Base-by-base conservation (phyloP, 2,797 vertebrate genomes). In the Siniperca undulata region DNA sequence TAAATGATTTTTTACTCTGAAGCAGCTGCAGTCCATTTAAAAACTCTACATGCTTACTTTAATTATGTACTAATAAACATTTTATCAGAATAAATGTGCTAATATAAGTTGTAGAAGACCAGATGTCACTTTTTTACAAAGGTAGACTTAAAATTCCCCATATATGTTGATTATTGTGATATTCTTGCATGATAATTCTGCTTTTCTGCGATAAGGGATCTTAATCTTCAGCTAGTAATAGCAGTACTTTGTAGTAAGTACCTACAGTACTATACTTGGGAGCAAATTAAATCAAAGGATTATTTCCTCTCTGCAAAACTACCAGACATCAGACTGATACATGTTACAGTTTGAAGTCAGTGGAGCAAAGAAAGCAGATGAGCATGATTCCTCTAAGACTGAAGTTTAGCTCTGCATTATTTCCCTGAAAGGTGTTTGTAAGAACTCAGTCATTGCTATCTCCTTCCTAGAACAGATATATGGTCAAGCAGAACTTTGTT, bases 311-410 rank as follows among this genome's bases (percentile, higher is more conserved):
- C 5, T 66, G 48, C 80, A 69, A 84, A 78, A n/a, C 53, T 55
- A 64, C 12, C 71, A 42, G 68, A 78, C 69, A 36, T 73, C 69
- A 75, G 67, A 77, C 24, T 56, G 75, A 71, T 48, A 30, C 7
- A 10, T 55, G 17, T 46, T 59, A 53, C 48, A 72, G 67, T 68
- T 65, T 77, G 61, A 64, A 88, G 38, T 74, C 86, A 89, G 83
- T 80, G 85, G 78, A 91, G 74, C 90, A 89, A 86, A 90, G 67
- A 91, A 78, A 89, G 84, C 92, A 93, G 1, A 88, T 70, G 77
- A 86, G 78, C 90, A 85, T 92, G 87, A 86, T 78, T 94, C 89
- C 90, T 92, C 84, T 66, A 20, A 67, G 59, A 53, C 55, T 77
- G 53, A 83, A 67, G 40, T 74, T 64, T 14, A 69, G 58, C 61